Evolutionary conservation across 1,140 invertebrate species (phyloP).

Genomic region (Saccostrea cuccullata): DNA sequence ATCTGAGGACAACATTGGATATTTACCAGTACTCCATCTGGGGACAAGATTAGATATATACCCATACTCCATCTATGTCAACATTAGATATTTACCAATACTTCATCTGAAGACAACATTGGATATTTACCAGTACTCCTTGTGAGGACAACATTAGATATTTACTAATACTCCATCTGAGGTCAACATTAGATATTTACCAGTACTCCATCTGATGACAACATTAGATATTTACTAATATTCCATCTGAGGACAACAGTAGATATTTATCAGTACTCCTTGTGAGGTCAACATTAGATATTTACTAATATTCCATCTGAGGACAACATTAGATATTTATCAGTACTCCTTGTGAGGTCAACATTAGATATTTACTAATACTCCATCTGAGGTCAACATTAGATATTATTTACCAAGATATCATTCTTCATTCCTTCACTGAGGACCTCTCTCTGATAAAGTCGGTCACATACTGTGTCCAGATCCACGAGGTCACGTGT

Average conservation of each 20-base stretch:
- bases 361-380: neutral
- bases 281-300: neutral
- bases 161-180: too few relatives aligned
- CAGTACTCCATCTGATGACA: neutral
- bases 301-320: neutral
- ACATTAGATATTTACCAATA: neutral
- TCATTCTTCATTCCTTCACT: constrained; percentile 33
- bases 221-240: neutral
- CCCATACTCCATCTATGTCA: too few relatives aligned
- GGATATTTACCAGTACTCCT: neutral
- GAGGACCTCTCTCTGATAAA: neutral
- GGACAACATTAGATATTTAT: neutral
- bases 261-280: neutral
- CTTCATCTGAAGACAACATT: neutral
- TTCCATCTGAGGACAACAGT: neutral
- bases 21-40: neutral
- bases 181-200: too few relatives aligned
- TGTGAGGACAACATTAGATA: too few relatives aligned
- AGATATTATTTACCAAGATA: constrained; percentile 20
- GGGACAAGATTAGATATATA: neutral
- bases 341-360: too few relatives aligned
- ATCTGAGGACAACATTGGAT: neutral
- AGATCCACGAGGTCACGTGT: constrained; percentile 11
- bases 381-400: neutral
- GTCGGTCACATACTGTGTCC: constrained; percentile 32